Percentiles rank a stretch among this genome's conserved stretches.
Evolutionary conservation across 2,113 vertebrate species (phyloP).

Genomic region (Danionella cerebrum): DNA sequence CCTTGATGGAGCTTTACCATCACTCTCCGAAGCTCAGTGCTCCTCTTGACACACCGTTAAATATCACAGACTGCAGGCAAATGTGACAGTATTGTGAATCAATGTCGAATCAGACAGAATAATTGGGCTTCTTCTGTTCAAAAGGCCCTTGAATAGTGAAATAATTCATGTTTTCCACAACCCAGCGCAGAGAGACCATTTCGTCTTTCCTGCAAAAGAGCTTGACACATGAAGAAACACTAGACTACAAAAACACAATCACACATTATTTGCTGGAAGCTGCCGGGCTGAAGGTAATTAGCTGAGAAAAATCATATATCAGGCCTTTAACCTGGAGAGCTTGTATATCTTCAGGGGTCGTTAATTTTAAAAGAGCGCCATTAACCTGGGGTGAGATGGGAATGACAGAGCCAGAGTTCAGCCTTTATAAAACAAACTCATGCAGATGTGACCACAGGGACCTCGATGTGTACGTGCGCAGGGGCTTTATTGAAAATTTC

Average conservation of each 20-base stretch:
- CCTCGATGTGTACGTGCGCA: neutral
- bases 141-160: conserved; percentile 2
- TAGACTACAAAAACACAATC: conserved; percentile 31
- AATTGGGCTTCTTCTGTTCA: conserved; percentile 24
- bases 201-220: neutral
- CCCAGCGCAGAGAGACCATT: neutral
- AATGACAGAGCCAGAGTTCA: conserved; percentile 29
- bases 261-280: conserved; percentile 23
- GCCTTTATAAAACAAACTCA: conserved; percentile 49
- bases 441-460: conserved; percentile 35
- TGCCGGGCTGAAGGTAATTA: conserved; percentile 28
- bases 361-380: conserved; percentile 60
- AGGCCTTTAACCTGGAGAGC: conserved; percentile 44
- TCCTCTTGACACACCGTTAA: conserved; percentile 12
- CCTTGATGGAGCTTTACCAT: conserved; percentile 30
- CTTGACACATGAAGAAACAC: conserved; percentile 5
- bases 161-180: conserved; percentile 7
- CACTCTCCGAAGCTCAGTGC: conserved; percentile 23
- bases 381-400: conserved; percentile 54
- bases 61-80: conserved; percentile 9
- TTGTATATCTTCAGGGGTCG: conserved; percentile 55
- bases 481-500: too few relatives aligned
- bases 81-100: conserved; percentile 24
- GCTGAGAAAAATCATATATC: conserved; percentile 45
- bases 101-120: conserved; percentile 12